Conservation (phyloP, 92 coral and sea anemone genomes). For the Zoanthus sociatus region DNA sequence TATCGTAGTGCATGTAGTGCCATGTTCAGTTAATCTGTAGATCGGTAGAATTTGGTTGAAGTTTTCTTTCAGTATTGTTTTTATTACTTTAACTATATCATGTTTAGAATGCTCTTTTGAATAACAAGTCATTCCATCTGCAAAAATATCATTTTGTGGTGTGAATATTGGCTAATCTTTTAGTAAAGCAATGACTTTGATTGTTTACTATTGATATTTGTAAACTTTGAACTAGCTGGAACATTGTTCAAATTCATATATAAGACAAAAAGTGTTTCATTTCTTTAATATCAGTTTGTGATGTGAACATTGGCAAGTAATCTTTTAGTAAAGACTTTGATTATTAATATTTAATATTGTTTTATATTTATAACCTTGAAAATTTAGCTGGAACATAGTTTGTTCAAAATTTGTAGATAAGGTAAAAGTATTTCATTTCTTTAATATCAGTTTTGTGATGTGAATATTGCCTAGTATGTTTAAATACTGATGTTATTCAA, state of each 20-base stretch:
- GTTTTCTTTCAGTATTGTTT: conserved; percentile 16
- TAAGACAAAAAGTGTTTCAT: not conserved
- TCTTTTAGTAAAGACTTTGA: not conserved
- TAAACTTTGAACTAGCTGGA: conserved; percentile 9
- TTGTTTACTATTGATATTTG: not conserved
- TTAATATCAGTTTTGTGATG: conserved; percentile 3
- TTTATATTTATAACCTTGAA: not conserved
- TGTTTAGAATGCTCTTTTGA: not conserved
- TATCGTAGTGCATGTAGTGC: conserved; percentile 2
- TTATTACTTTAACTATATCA: conserved; percentile 1
- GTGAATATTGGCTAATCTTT: conserved; percentile 7
- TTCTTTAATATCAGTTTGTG: conserved; percentile 6
- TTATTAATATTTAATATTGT: not conserved
- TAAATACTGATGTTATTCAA: too few species aligned
- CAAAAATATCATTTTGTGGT: conserved; percentile 3
- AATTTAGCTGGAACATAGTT: too few species aligned
- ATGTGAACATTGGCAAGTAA: not conserved
- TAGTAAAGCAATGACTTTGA: not conserved
- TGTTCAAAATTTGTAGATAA: not conserved
- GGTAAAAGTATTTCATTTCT: not conserved
- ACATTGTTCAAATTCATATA: not conserved
- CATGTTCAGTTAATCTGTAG: not conserved
- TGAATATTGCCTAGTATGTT: not conserved
- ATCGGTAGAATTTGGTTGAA: not conserved
- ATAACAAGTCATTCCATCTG: not conserved